A percentile compares a stretch with the other conserved stretches of the same genome.
These are phyloP conservation scores for Cercocebus atys DNA, from an alignment of 2,113 vertebrate species.

Conservation along the genomic window DNA sequence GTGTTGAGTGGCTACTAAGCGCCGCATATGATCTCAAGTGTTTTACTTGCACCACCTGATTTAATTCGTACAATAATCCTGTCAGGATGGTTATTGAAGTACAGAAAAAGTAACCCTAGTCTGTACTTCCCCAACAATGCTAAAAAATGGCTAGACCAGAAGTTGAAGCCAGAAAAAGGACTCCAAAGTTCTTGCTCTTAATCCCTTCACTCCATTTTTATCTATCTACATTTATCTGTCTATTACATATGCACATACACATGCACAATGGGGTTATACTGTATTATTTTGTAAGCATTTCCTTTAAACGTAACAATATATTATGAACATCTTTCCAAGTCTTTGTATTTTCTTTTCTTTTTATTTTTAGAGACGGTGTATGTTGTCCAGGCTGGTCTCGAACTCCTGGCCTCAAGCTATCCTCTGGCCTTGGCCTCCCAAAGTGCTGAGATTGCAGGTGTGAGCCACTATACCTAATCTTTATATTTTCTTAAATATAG, in stretches of 20 bases:
- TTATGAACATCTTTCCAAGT: not conserved
- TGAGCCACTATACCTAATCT: not conserved
- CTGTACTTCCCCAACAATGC: not conserved
- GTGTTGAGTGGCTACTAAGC: not conserved
- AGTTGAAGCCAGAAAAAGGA: too few relatives aligned
- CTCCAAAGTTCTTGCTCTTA: not conserved
- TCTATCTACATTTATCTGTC: too few relatives aligned
- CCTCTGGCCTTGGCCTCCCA: too few relatives aligned
- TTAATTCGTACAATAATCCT: too few relatives aligned
- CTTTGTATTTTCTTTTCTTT: not conserved
- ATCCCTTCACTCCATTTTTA: not conserved
- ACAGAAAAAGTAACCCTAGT: not conserved
- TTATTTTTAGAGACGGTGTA: too few relatives aligned
- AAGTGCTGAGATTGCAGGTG: too few relatives aligned
- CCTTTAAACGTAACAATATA: not conserved
- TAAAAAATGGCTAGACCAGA: not conserved
- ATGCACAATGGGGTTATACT: fast-evolving
- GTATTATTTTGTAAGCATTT: not conserved
- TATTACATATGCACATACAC: too few relatives aligned
- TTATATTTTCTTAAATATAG: not conserved
- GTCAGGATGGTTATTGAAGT: fast-evolving
- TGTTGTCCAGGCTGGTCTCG: too few relatives aligned
- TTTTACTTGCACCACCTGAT: not conserved
- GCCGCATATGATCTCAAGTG: too few relatives aligned
- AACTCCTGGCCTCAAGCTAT: too few relatives aligned